These are phyloP conservation scores for Pocillopora grandis DNA, from an alignment of 92 coral and sea anemone genomes.

Conservation along the genomic window DNA sequence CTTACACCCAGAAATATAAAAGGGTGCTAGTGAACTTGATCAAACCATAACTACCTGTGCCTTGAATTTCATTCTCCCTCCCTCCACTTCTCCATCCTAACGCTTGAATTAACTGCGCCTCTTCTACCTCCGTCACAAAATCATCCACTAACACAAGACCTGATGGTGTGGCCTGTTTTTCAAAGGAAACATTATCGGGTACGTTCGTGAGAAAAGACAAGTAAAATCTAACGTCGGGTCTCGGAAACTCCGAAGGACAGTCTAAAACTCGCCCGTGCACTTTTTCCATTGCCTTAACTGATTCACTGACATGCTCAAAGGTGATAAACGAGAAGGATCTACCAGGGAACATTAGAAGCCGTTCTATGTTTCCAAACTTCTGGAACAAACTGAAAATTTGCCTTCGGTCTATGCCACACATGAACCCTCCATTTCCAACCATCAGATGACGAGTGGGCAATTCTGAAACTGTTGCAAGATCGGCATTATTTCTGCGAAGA, in stretches of 20 bases:
- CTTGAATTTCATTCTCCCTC: constrained; percentile 31
- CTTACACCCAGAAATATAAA: no score
- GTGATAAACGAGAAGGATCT: constrained; percentile 86
- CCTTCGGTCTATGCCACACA: constrained; percentile 84
- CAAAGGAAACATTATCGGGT: constrained; percentile 63
- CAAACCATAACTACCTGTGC: constrained; percentile 39
- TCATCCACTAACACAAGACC: constrained; percentile 80
- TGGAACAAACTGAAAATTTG: constrained; percentile 67
- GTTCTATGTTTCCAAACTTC: constrained; percentile 75
- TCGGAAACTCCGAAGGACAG: constrained; percentile 57
- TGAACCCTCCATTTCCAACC: constrained; percentile 93
- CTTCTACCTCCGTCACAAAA: constrained; percentile 76
- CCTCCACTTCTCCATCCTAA: constrained; percentile 63
- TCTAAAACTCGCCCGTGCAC: constrained; percentile 73
- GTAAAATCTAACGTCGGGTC: constrained; percentile 67
- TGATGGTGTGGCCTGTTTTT: constrained; percentile 54
- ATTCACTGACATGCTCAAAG: constrained; percentile 58
- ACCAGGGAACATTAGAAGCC: constrained; percentile 84
- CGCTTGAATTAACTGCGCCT: constrained; percentile 60
- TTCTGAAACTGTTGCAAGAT: constrained; percentile 68
- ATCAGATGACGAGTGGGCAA: constrained; percentile 81
- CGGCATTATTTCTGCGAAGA: constrained; percentile 66
- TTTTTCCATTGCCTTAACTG: constrained; percentile 72
- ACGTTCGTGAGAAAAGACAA: constrained; percentile 65
- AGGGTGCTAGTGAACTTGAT: no score